Base-by-base conservation (phyloP, 2,113 vertebrate species). In the Lamprologus tigripictilis region DNA sequence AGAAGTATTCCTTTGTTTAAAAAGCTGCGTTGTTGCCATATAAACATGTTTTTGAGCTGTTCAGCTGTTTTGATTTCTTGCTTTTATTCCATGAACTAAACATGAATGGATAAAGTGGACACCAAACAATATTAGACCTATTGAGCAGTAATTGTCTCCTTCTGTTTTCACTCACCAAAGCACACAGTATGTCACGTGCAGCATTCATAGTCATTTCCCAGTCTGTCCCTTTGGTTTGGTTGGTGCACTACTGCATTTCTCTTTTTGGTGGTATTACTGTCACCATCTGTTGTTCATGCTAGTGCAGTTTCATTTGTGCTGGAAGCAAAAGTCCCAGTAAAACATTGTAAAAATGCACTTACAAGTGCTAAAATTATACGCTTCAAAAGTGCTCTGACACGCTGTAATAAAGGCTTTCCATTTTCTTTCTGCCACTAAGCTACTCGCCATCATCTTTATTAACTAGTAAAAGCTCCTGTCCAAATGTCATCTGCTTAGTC, bases 1-100 rank as follows among this genome's bases (percentile, higher is more conserved):
- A 57, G 42, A 80, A 90, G 61, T 23, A 66, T 57, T 84, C 84
- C 88, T 89, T 89, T 90, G 83, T 85, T 85, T 57, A 33, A 51
- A 83, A 76, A 76, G 23, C 66, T 73, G 12, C 21, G 35, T 40
- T 76, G 73, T 68, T 35, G 37, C 85, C 61, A 68, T 40, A 49
- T 47, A 47, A 47, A 17, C 14, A 47, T 47, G 1, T 47, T 45
- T 45, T 17, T 76, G 9, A 6, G 2, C 42, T 49, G 8, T 73
- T 45, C 40, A 28, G 68, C 4, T 19, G 37, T 63, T 47, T 61
- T 61, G 66, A 76, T n/a, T 81, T 63, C 7, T 49, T 31, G 26
- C 26, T 78, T 76, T 49, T 49, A 76, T 76, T 49, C 14, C 4
- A 45, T 47, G 9, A 28, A 76, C 14, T 47, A 76, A 78, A 49